Evolutionary conservation across 92 coral and sea anemone species (phyloP).

Genomic region (Plumapathes pennacea): DNA sequence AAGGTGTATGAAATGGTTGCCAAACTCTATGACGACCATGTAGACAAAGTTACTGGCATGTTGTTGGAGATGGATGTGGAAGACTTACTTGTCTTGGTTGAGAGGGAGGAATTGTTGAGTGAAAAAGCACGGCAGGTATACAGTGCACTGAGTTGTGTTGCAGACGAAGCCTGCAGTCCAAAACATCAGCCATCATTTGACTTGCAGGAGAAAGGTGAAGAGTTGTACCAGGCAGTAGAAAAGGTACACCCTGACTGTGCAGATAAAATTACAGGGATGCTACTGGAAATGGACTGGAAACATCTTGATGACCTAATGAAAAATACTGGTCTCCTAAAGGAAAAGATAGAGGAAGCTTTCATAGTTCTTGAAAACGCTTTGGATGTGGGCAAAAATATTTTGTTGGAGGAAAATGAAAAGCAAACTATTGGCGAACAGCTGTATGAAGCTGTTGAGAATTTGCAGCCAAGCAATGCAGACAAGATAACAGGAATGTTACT

Average conservation of each 20-base stretch:
- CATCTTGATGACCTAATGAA: conserved; percentile 20
- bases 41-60: conserved; percentile 87
- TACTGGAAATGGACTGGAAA: conserved; percentile 48
- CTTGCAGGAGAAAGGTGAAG: conserved; percentile 45
- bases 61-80: conserved; percentile 61
- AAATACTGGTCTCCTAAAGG: conserved; percentile 48
- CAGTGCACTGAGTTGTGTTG: conserved; percentile 10
- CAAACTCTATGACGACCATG: conserved; percentile 32
- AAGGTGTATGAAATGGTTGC: conserved; percentile 43
- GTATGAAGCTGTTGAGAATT: conserved; percentile 33
- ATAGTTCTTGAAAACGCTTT: conserved; percentile 2
- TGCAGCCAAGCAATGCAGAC: conserved; percentile 53
- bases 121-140: conserved; percentile 55
- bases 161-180: not conserved
- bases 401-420: not conserved
- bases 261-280: conserved; percentile 89
- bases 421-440: conserved; percentile 45
- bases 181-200: not conserved
- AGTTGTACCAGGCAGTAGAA: conserved; percentile 49
- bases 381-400: too few species aligned
- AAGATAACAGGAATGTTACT: conserved; percentile 79
- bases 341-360: conserved; percentile 59
- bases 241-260: conserved; percentile 54
- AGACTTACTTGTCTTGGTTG: conserved; percentile 34
- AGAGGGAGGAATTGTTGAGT: conserved; percentile 24